These are phyloP conservation scores for Lycocerus yunnanus DNA, from an alignment of 2,888 invertebrate species.

Conservation along the genomic window DNA sequence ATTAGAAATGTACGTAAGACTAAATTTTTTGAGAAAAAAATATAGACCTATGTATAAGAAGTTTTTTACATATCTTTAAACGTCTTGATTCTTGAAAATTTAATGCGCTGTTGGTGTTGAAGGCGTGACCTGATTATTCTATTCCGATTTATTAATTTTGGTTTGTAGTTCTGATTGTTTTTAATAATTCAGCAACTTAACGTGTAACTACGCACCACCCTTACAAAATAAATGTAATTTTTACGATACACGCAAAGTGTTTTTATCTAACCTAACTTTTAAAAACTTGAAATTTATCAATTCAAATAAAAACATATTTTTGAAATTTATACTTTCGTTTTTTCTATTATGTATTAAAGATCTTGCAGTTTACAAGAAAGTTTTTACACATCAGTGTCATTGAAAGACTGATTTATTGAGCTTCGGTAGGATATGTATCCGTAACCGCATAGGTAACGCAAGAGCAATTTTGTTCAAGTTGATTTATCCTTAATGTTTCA, in stretches of 20 bases:
- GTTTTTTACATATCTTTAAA: neutral
- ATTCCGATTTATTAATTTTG: neutral
- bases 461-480: neutral
- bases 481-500: neutral
- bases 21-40: neutral
- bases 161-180: neutral
- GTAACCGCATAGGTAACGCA: neutral
- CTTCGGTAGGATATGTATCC: neutral
- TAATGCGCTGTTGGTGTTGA: neutral
- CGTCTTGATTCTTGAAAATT: neutral
- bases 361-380: neutral
- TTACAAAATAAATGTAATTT: neutral
- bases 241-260: neutral
- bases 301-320: neutral
- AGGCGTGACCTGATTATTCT: neutral
- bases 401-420: neutral
- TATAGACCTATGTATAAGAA: neutral
- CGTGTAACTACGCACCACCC: neutral
- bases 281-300: neutral
- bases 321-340: neutral
- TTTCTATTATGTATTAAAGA: neutral
- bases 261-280: neutral
- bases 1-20: neutral
- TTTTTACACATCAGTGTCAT: neutral
- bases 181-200: neutral